These are phyloP conservation scores for Microcebus murinus DNA, from an alignment of 2,113 vertebrate genomes.

Conservation along the genomic window DNA sequence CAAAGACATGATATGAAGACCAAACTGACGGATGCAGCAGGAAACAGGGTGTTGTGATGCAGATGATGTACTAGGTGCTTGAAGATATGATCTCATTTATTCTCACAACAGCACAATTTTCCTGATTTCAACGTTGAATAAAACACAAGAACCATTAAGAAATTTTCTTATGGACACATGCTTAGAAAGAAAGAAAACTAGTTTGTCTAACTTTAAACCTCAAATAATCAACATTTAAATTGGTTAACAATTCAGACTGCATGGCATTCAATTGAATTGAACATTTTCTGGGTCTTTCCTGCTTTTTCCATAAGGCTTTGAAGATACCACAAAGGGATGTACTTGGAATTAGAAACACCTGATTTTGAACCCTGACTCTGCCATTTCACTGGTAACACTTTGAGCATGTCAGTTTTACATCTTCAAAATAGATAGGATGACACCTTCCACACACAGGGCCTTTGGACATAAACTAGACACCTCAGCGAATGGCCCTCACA, in stretches of 20 bases:
- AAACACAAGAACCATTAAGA: background rate
- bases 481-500: background rate
- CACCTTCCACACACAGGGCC: background rate
- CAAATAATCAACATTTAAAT: background rate
- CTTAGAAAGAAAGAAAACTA: constrained; percentile 20
- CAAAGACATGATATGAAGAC: background rate
- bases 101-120: background rate
- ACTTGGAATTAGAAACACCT: constrained; percentile 29
- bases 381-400: background rate
- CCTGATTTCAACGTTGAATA: background rate
- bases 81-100: background rate
- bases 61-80: background rate
- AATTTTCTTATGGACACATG: background rate
- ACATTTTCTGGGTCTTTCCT: background rate
- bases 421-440: background rate
- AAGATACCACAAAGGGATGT: background rate
- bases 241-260: constrained; percentile 8
- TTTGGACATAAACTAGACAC: background rate
- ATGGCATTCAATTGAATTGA: background rate
- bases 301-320: background rate
- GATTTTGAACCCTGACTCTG: background rate
- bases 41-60: background rate
- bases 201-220: background rate
- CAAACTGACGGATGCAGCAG: background rate
- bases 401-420: background rate